Conservation (phyloP, 2,888 invertebrate genomes). For the Caenorhabditis drosophilae region DNA sequence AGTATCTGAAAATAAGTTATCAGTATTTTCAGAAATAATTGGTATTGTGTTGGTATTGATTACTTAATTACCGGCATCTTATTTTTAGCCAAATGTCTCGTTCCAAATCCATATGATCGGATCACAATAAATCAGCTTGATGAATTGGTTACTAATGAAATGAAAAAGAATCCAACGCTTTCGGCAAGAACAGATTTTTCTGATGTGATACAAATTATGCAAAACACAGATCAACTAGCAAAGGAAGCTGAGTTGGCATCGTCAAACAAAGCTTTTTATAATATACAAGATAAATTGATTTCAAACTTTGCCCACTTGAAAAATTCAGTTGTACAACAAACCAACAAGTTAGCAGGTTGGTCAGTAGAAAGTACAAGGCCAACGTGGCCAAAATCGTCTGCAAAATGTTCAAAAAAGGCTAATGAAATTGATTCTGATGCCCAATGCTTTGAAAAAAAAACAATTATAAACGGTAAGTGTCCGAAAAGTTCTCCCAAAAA, state of each 20-base stretch:
- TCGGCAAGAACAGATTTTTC: slow-evolving; percentile 24
- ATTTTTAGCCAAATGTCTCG: slow-evolving; percentile 28
- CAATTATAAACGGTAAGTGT: too few species aligned
- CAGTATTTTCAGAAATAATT: slow-evolving; percentile 25
- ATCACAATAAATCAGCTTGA: slow-evolving; percentile 24
- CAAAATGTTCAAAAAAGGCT: background rate
- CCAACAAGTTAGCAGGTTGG: slow-evolving; percentile 19
- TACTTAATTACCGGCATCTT: background rate
- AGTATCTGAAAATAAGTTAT: slow-evolving; percentile 21
- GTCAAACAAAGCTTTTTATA: slow-evolving; percentile 17
- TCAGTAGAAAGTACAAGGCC: background rate
- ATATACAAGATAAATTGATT: slow-evolving; percentile 33
- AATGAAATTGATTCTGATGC: too few species aligned
- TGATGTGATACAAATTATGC: slow-evolving; percentile 31
- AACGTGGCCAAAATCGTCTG: slow-evolving; percentile 13
- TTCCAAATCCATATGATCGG: slow-evolving; percentile 29
- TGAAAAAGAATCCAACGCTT: slow-evolving; percentile 28
- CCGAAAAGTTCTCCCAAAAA: too few species aligned
- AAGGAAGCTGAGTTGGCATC: slow-evolving; percentile 16
- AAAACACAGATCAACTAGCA: slow-evolving; percentile 6
- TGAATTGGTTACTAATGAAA: slow-evolving; percentile 23
- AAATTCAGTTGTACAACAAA: slow-evolving; percentile 32
- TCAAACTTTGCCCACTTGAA: slow-evolving; percentile 23
- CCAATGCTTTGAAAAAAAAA: too few species aligned
- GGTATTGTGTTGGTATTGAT: slow-evolving; percentile 2